A percentile compares a stretch with the other conserved stretches of the same genome.
Conservation (phyloP, 1,140 invertebrate species). For the Homalodisca vitripennis region DNA sequence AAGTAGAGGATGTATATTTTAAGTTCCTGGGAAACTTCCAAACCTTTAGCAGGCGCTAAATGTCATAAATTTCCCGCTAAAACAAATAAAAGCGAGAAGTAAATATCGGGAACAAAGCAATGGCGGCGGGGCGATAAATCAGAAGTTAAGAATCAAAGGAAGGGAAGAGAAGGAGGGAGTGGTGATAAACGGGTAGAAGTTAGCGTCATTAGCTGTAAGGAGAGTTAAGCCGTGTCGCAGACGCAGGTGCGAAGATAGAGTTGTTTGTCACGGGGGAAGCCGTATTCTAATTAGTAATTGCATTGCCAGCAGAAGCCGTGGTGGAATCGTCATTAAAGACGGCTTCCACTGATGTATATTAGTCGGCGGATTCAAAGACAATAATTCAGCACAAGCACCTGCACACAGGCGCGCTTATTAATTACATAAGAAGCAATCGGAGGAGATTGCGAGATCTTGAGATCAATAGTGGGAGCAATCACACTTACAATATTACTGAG, state of each 20-base stretch:
- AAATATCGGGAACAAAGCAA: too few relatives aligned
- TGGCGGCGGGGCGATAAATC: too few relatives aligned
- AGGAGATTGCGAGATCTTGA: constrained; percentile 10
- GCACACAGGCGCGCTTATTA: constrained; percentile 13
- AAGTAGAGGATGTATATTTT: too few relatives aligned
- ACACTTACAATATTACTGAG: background rate
- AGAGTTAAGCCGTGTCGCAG: constrained; percentile 12
- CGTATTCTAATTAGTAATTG: constrained; percentile 29
- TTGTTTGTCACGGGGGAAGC: background rate
- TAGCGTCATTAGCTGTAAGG: constrained; percentile 20
- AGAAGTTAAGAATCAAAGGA: too few relatives aligned
- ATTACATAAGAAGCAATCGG: constrained; percentile 28
- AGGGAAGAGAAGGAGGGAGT: background rate
- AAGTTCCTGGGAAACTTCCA: too few relatives aligned
- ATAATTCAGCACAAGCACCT: constrained; percentile 20
- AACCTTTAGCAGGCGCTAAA: too few relatives aligned
- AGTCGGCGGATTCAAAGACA: constrained; percentile 22
- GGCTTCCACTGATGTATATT: constrained; percentile 24
- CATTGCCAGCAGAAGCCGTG: constrained; percentile 1
- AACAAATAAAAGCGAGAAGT: too few relatives aligned
- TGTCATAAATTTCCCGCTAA: too few relatives aligned
- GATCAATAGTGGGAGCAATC: background rate
- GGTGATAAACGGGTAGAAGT: constrained; percentile 9
- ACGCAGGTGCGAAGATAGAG: constrained; percentile 24
- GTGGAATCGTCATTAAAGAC: constrained; percentile 30